Evolutionary conservation across 2,113 vertebrate species (phyloP).

Genomic region (Melanostigma gelatinosum): DNA sequence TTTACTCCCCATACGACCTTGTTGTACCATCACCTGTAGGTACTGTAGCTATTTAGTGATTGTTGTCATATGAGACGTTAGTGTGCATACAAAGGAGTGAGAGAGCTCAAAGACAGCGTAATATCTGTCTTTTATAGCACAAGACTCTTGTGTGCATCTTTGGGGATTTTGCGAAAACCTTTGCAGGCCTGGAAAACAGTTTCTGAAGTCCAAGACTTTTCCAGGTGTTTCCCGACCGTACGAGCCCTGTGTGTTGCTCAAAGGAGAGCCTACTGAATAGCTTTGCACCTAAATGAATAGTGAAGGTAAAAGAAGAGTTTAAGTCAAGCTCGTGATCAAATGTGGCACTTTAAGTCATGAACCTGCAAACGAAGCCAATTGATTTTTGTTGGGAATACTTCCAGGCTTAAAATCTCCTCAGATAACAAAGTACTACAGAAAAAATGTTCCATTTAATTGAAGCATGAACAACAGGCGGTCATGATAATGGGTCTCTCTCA

Average conservation of each 20-base stretch:
- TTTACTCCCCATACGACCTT: background rate
- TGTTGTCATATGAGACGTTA: background rate
- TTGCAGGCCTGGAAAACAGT: no score
- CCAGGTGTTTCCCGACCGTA: no score
- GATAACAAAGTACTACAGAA: background rate
- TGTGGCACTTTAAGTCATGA: background rate
- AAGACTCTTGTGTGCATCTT: no score
- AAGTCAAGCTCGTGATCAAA: background rate
- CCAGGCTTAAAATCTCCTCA: background rate
- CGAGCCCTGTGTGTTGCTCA: no score
- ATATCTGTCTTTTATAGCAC: background rate
- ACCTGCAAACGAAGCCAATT: background rate
- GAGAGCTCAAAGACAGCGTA: background rate
- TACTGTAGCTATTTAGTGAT: background rate
- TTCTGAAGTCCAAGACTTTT: no score
- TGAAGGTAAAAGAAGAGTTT: background rate
- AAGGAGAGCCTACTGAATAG: background rate
- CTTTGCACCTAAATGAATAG: background rate
- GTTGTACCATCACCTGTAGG: background rate
- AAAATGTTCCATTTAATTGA: background rate
- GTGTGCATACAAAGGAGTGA: background rate
- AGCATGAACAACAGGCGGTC: conserved; percentile 6
- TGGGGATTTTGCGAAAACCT: no score
- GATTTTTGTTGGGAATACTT: background rate
- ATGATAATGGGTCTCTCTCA: conserved; percentile 1